Evolutionary conservation across 2,888 invertebrate genomes (phyloP).

Genomic region (Torymus aiolomorphi): DNA sequence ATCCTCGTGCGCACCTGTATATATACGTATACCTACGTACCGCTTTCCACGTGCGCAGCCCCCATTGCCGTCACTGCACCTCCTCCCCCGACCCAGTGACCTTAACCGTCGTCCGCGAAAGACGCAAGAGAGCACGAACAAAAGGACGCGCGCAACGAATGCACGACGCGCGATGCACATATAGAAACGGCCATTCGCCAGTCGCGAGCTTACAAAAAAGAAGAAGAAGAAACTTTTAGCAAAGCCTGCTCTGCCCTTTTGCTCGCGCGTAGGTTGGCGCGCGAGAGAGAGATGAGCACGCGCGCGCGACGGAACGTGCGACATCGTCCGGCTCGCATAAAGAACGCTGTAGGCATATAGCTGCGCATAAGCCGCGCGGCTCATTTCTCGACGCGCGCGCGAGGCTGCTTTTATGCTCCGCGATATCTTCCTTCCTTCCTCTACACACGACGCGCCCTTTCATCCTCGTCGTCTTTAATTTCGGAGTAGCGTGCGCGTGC

Average conservation of each 20-base stretch:
- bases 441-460: background rate
- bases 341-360: no score
- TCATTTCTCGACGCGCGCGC: constrained; percentile 8
- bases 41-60: no score
- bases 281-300: background rate
- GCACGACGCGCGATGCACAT: background rate
- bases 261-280: no score
- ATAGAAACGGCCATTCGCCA: background rate
- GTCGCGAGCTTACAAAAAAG: background rate
- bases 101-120: background rate
- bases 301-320: constrained; percentile 7
- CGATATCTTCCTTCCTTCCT: constrained; percentile 8
- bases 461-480: constrained; percentile 4
- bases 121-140: no score
- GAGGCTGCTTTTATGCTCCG: background rate
- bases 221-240: constrained; percentile 1
- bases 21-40: no score
- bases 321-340: background rate
- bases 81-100: background rate
- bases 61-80: no score
- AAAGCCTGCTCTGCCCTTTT: no score
- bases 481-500: constrained; percentile 17
- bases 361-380: constrained; percentile 27
- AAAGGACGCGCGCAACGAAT: background rate
- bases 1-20: no score